Evolutionary conservation across 2,113 vertebrate species (phyloP), one percentile per base, ranked within the genome.

Genomic region (Limnothrissa miodon): DNA sequence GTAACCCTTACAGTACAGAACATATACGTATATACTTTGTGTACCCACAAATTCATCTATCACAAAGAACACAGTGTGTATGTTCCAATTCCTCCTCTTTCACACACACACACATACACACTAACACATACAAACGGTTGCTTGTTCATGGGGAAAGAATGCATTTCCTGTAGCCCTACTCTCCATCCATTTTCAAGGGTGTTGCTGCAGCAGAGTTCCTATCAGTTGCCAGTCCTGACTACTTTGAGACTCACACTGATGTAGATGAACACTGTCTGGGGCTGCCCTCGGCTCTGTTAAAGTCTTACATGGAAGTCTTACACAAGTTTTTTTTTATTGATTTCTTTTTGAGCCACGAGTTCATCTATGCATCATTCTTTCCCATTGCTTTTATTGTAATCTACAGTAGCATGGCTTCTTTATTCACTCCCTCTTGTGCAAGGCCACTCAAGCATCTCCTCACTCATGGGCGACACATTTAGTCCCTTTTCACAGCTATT

Each of bases 161-260:
- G 62, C 62, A 70, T 70, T 70, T 25, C 62, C 11, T 70, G 25
- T 15, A 13, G 25, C 62, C 25, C 62, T 13, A 17, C 66, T 74
- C 29, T 5, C 29, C 29, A 74, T 74, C 11, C 66, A 74, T 74
- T 66, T n/a, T 25, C 59, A 11, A 1, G 25, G 59, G 59, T 25
- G 39, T 46, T 17, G 36, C 46, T 29, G 45, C 70, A 10, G 70
- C 80, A 78, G 5, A n/a, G n/a, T n/a, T 74, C 59, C 78, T 82
- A 78, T 87, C 83, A 78, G 51, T 39, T 45, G 78, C 80, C 81
- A 84, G 39, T 15, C 1, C 45, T 84, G 86, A 84, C 86, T 81
- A 84, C 86, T 81, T 87, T 87, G 80, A 80, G 29, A 45, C 39
- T 39, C 1, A 13, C 42, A 51, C 29, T 29, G 44, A 46, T 5